Base-by-base conservation (phyloP, 2,797 vertebrate species). In the Acanthopagrus latus region DNA sequence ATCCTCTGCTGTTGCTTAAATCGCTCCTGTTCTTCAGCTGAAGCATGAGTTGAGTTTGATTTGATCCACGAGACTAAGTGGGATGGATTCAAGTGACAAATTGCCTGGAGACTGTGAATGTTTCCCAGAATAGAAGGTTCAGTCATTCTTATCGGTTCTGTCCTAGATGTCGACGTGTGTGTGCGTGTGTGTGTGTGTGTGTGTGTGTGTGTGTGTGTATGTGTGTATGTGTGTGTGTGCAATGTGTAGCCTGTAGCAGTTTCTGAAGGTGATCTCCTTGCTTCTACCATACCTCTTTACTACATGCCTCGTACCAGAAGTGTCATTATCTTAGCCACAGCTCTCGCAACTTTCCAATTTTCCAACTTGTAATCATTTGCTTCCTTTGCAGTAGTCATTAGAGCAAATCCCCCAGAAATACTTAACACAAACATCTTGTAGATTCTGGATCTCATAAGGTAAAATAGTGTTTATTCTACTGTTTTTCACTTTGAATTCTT, bases 51-150 rank as follows among this genome's bases (percentile, higher is more conserved):
- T 13, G 21, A 59, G 16, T 71, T 55, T 18, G 47, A 58, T 60
- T 51, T 41, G 41, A 68, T 50, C 27, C 1, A 1, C 38, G 27
- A 41, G 27, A 20, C 21, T 73, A 23, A 56, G 23, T 43, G 27
- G 54, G 74, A 47, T 17, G 18, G 71, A 59, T 55, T 52, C 21
- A 73, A 60, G 64, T 29, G 54, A 63, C 29, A 66, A 59, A 74
- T 46, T 23, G 66, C 48, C 72, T 55, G 58, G 18, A 58, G 74
- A 64, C 48, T 76, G 55, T 64, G 50, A 41, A 56, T 29, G 12
- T 66, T 27, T 75, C 69, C 72, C 52, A 62, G 57, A 78, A 70
- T 79, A 84, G 75, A 72, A 50, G 20, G 14, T 68, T 59, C 64
- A 47, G 58, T 81, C 63, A 27, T 64, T 77, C 43, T 75, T 27